phyloP scores from a whole-genome alignment of 2,113 vertebrate species.

The Nipponia nippon region DNA sequence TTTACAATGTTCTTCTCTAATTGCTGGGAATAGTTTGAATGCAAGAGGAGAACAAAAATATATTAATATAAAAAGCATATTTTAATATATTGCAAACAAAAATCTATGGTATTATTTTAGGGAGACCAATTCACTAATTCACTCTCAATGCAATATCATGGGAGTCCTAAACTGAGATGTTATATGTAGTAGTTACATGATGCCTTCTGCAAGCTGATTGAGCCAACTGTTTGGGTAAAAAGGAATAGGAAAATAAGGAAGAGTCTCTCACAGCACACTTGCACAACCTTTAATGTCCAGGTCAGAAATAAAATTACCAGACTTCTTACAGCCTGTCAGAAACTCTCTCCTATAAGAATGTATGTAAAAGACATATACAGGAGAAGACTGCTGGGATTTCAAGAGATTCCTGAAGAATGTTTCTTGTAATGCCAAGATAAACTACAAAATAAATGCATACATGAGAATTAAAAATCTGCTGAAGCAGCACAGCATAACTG shows the following conservation, averaged over 20 bases:
- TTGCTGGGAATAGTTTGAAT: not conserved
- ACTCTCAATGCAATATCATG: not conserved
- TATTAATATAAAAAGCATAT: not conserved
- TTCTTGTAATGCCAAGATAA: not conserved
- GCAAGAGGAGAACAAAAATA: not conserved
- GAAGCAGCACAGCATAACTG: not conserved
- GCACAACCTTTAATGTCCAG: not conserved
- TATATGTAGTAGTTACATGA: not conserved
- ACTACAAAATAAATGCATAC: not conserved
- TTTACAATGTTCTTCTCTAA: not conserved
- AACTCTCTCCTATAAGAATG: not conserved
- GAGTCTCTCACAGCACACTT: not conserved
- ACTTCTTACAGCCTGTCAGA: not conserved
- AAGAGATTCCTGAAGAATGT: not conserved
- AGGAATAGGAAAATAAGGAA: not conserved
- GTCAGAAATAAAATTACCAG: not conserved
- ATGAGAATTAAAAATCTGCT: not conserved
- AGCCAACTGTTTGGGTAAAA: not conserved
- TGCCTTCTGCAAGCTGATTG: not conserved
- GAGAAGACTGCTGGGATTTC: not conserved
- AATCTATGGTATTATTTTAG: not conserved
- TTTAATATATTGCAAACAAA: not conserved
- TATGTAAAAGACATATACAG: not conserved
- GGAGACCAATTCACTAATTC: not conserved
- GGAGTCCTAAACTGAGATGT: not conserved